Evolutionary conservation across 2,888 invertebrate species (phyloP), one percentile per base, ranked within the genome.

Genomic region (Nasonovia ribisnigri): DNA sequence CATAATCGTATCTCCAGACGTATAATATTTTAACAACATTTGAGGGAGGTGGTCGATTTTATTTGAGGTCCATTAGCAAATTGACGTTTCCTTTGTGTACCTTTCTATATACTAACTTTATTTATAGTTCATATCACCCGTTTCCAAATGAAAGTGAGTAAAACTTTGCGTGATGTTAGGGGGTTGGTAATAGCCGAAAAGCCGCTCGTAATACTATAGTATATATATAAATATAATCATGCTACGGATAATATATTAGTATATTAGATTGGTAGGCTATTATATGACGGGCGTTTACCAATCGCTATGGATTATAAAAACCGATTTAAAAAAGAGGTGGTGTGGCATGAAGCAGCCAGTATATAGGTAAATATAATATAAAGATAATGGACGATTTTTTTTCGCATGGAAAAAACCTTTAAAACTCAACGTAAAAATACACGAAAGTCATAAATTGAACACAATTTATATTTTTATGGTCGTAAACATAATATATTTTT

Each of bases 251-350:
- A 77, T 77, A 77, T 77, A 77, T 77, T 42, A 77, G 20, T 77
- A 77, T 77, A 77, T 77, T 77, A 77, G 77, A 77, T 77, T 6
- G 36, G 67, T 92, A 67, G 77, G 51, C 67, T 67, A 88, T 92
- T 88, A 92, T 77, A 36, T 77, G 77, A 88, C 77, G 88, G 92
- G 92, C 92, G 92, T 92, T 43, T 92, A 42, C 92, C 91, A 88
- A 88, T 67, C 60, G 36, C 36, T n/a, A 36, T 36, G 5, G 36
- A 92, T 88, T 88, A 57, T 87, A 46, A 54, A n/a, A 88, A 51
- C 20, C n/a, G 91, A 91, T 91, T 84, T 91, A 43, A 57, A 29
- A 42, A 91, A 86, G 8, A 60, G 36, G 8, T 84, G 11, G 43
- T 54, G 43, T 86, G 16, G 36, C 20, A 77, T 77, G 36, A 36